A percentile compares a stretch with the other conserved stretches of the same genome.
phyloP scores from a whole-genome alignment of 1,140 invertebrate genomes.

The Psilanteris sp. region DNA sequence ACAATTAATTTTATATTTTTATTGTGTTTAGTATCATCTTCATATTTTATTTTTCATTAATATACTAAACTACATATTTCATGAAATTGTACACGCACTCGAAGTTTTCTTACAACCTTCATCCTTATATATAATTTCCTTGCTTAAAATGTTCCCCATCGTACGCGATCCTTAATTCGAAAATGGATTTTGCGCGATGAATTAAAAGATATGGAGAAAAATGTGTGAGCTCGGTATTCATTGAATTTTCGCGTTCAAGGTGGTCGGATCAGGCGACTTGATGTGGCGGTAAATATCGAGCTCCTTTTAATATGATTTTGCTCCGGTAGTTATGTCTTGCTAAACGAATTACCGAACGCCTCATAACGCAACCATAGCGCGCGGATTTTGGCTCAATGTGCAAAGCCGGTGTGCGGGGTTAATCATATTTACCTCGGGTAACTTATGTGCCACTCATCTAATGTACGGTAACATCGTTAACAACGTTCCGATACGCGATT shows the following conservation, averaged over 20 bases:
- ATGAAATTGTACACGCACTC: no score
- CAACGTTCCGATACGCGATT: slow-evolving; percentile 36
- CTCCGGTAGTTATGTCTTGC: slow-evolving; percentile 21
- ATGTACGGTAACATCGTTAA: slow-evolving; percentile 40
- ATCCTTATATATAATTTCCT: neutral
- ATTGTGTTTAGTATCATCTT: no score
- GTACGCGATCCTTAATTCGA: neutral
- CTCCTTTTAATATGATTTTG: slow-evolving; percentile 39
- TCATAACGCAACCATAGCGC: slow-evolving; percentile 26
- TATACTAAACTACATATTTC: no score
- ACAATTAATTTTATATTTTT: no score
- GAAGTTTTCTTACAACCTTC: neutral
- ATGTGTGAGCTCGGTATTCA: neutral
- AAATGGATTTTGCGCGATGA: slow-evolving; percentile 7
- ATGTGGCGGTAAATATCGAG: slow-evolving; percentile 26
- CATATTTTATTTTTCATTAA: no score
- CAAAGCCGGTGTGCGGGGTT: slow-evolving; percentile 18
- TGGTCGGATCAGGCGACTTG: neutral
- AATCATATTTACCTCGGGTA: slow-evolving; percentile 41
- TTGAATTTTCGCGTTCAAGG: neutral
- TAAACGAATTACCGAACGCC: slow-evolving; percentile 39
- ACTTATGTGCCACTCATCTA: slow-evolving; percentile 55
- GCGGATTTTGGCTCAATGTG: slow-evolving; percentile 31
- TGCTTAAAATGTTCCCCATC: neutral
- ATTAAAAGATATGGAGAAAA: slow-evolving; percentile 13